Evolutionary conservation across 64 coral and sea anemone genomes (phyloP), one percentile per base, ranked within the genome.

Genomic region (Astreopora myriophthalma): DNA sequence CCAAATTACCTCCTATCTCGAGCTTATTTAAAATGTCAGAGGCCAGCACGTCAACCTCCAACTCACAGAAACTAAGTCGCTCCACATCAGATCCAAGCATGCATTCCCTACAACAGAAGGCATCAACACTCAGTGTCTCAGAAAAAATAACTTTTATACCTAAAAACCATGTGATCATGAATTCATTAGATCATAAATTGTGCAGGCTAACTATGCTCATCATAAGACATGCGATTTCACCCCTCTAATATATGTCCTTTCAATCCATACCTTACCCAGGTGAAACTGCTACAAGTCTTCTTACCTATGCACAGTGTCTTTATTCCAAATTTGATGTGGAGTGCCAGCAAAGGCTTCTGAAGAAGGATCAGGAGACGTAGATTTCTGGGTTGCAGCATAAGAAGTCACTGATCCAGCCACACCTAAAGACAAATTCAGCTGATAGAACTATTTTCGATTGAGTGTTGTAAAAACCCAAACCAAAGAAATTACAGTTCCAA

Each of bases 21-120:
- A 60, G 70, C 71, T 89, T 87, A 74, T 98, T 98, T 8, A 98
- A 55, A 34, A 98, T 95, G 38, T 95, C 89, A 14, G 80, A 69
- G 32, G 96, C 96, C 7, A 89, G 24, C 17, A 99, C 76, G 79
- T 99, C 94, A 16, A 93, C 91, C 31, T 99, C 97, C 68, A 95
- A 65, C 29, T 99, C 90, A 95, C 90, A 99, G 1, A 61, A 25
- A 65, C 97, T 99, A 48, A 89, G 64, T 51, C 94, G 71, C 37
- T 96, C 95, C 13, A 96, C 74, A 5, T 86, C 87, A 3, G 81
- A 37, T 71, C 80, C 95, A 32, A 93, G 36, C 13, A 79, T 6
- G 16, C 67, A 70, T 33, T 85, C 28, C 61, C 94, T 96, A 20
- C 11, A 74, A 61, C n/a, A 82, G 22, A 64, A 34, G 68, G 83